Conservation (phyloP, 2,888 invertebrate species). For the Sinopyrophorus schimmeli region DNA sequence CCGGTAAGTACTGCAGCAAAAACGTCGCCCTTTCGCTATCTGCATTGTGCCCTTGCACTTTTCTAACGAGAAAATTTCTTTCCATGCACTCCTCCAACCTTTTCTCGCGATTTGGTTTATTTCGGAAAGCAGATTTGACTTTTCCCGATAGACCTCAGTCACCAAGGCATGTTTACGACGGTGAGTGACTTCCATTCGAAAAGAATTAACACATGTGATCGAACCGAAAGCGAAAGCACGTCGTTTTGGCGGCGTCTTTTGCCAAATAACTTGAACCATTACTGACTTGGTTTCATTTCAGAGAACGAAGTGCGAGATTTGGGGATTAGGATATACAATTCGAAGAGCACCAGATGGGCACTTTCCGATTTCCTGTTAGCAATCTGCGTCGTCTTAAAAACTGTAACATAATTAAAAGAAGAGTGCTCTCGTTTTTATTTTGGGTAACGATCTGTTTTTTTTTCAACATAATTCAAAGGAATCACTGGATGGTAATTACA, state of each 20-base stretch:
- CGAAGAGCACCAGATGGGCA: slow-evolving; percentile 20
- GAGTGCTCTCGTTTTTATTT: slow-evolving; percentile 34
- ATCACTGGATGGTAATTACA: slow-evolving; percentile 52
- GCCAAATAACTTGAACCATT: background rate
- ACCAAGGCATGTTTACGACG: slow-evolving; percentile 47
- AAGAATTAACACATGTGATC: background rate
- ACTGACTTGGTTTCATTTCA: slow-evolving; percentile 38
- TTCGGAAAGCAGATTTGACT: slow-evolving; percentile 43
- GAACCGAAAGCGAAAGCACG: too few species aligned
- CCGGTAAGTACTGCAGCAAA: slow-evolving; percentile 56
- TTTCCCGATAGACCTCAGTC: slow-evolving; percentile 51
- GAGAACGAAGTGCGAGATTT: slow-evolving; percentile 49
- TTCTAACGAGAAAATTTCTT: slow-evolving; percentile 24
- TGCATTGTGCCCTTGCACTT: background rate
- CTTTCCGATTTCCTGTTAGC: slow-evolving; percentile 19
- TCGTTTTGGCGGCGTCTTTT: background rate
- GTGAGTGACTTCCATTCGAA: slow-evolving; percentile 39
- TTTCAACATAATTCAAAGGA: slow-evolving; percentile 36
- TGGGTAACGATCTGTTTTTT: too few species aligned
- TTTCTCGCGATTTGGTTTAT: slow-evolving; percentile 2
- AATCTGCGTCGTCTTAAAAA: slow-evolving; percentile 31
- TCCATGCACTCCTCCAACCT: slow-evolving; percentile 38
- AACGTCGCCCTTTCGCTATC: background rate
- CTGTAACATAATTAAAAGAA: slow-evolving; percentile 36
- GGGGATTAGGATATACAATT: slow-evolving; percentile 45